Evolutionary conservation across 1,140 invertebrate genomes (phyloP).

Genomic region (Drosophila prosaltans): DNA sequence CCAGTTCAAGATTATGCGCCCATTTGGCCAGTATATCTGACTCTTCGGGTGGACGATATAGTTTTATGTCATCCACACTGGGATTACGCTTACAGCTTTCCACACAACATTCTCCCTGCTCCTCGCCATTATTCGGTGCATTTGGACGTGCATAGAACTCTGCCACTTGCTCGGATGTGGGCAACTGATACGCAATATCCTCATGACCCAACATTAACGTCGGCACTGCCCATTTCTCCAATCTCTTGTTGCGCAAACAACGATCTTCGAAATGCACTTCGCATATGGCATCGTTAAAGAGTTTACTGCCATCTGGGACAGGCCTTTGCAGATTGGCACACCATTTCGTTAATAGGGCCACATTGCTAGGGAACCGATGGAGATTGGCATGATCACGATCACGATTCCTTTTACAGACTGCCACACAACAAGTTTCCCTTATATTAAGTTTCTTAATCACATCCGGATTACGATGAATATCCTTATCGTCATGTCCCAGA

Average conservation of each 20-base stretch:
- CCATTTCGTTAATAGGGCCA: slow-evolving; percentile 68
- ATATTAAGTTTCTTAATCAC: slow-evolving; percentile 80
- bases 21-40: slow-evolving; percentile 65
- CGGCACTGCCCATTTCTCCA: slow-evolving; percentile 78
- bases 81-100: slow-evolving; percentile 76
- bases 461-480: slow-evolving; percentile 78
- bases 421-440: slow-evolving; percentile 76
- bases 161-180: slow-evolving; percentile 66
- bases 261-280: slow-evolving; percentile 78
- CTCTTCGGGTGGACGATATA: slow-evolving; percentile 75
- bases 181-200: slow-evolving; percentile 62
- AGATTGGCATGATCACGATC: slow-evolving; percentile 78
- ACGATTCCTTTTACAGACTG: slow-evolving; percentile 71
- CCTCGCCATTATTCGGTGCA: slow-evolving; percentile 73
- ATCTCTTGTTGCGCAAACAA: slow-evolving; percentile 72
- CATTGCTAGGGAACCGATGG: slow-evolving; percentile 75
- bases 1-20: slow-evolving; percentile 73
- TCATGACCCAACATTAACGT: slow-evolving; percentile 70
- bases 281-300: slow-evolving; percentile 79
- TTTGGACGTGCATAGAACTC: slow-evolving; percentile 68
- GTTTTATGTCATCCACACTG: slow-evolving; percentile 73
- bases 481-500: slow-evolving; percentile 72
- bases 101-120: slow-evolving; percentile 78
- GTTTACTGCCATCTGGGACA: slow-evolving; percentile 73
- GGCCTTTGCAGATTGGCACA: slow-evolving; percentile 70